Conservation (phyloP, 2,797 vertebrate genomes). For the Craterocephalus amniculus region DNA sequence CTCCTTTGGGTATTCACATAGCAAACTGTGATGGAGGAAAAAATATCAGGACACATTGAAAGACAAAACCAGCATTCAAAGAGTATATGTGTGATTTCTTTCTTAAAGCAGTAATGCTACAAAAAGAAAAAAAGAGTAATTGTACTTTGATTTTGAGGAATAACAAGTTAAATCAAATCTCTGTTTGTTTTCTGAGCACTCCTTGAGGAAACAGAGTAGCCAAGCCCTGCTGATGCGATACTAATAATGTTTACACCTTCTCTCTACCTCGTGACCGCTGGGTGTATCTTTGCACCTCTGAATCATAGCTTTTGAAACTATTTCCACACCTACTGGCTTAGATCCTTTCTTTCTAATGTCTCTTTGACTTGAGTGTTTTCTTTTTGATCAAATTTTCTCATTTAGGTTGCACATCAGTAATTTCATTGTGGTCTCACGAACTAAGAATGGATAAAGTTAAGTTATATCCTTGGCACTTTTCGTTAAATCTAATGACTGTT, state of each 20-base stretch:
- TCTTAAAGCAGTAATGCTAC: not conserved
- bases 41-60: slow-evolving; percentile 15
- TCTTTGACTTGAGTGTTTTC: slow-evolving; percentile 31
- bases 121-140: not conserved
- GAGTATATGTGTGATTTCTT: not conserved
- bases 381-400: slow-evolving; percentile 18
- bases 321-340: slow-evolving; percentile 45
- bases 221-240: slow-evolving; percentile 53
- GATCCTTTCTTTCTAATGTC: slow-evolving; percentile 40
- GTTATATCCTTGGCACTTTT: slow-evolving; percentile 17
- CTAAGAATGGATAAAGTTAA: slow-evolving; percentile 14
- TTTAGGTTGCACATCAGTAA: slow-evolving; percentile 34
- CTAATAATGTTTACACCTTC: slow-evolving; percentile 74
- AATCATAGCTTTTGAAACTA: slow-evolving; percentile 64
- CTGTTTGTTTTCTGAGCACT: slow-evolving; percentile 37
- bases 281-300: slow-evolving; percentile 58
- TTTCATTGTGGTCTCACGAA: slow-evolving; percentile 8
- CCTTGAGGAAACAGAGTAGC: slow-evolving; percentile 40
- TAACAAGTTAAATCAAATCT: slow-evolving; percentile 19
- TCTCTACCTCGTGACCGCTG: slow-evolving; percentile 55
- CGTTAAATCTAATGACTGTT: slow-evolving; percentile 13
- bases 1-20: slow-evolving; percentile 32
- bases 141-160: slow-evolving; percentile 11
- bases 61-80: not conserved
- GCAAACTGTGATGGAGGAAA: slow-evolving; percentile 23